These are phyloP conservation scores for Pteronotus mesoamericanus DNA, from an alignment of 2,797 vertebrate species.

Conservation along the genomic window DNA sequence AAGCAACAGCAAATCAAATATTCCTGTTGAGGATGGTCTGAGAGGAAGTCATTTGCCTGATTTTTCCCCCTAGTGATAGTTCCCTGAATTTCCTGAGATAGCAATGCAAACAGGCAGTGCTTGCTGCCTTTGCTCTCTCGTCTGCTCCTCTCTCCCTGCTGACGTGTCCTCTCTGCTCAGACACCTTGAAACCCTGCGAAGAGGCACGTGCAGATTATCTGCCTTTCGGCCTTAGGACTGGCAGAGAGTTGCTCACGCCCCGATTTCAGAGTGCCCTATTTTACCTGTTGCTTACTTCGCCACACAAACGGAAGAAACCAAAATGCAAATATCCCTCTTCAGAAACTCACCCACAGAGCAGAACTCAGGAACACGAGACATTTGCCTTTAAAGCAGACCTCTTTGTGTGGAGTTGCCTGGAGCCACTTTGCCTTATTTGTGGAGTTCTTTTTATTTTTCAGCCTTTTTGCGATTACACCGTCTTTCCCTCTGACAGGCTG, in stretches of 20 bases:
- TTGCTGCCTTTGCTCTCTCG: neutral
- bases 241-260: neutral
- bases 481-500: neutral
- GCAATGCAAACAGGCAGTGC: neutral
- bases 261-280: neutral
- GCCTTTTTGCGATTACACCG: neutral
- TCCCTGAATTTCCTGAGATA: constrained; percentile 6
- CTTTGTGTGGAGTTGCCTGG: neutral
- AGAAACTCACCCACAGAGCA: constrained; percentile 25
- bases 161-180: neutral
- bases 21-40: neutral
- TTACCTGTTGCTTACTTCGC: constrained; percentile 9
- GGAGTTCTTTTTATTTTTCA: neutral
- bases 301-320: neutral
- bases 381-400: neutral
- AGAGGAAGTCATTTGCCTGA: constrained; percentile 7
- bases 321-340: constrained; percentile 31
- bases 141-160: neutral
- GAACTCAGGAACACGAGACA: neutral
- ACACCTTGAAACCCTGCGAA: neutral
- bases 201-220: neutral
- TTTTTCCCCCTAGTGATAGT: neutral
- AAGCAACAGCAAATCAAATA: neutral
- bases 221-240: neutral
- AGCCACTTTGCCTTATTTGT: neutral